These are phyloP conservation scores for Podarcis raffonei DNA, from an alignment of 2,113 vertebrate genomes.

Conservation along the genomic window DNA sequence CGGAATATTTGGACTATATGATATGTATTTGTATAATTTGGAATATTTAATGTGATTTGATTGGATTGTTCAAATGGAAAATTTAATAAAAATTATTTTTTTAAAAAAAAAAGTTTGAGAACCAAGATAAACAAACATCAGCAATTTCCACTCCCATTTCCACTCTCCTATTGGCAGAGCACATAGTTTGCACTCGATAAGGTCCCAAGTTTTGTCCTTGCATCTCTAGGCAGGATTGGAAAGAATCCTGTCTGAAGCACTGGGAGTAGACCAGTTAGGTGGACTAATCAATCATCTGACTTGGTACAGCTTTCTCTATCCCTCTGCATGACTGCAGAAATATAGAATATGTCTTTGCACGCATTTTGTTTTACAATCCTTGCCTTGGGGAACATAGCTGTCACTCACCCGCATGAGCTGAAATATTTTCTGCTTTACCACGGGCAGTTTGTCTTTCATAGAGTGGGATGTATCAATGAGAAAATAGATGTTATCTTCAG, in stretches of 20 bases:
- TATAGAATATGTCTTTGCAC: background rate
- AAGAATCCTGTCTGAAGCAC: background rate
- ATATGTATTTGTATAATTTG: too few species aligned
- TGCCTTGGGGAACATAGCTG: background rate
- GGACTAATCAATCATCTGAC: background rate
- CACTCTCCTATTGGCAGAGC: too few species aligned
- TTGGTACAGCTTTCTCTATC: background rate
- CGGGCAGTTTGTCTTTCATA: constrained; percentile 79
- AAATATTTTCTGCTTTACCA: constrained; percentile 80
- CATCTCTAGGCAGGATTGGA: background rate
- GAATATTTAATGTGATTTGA: too few species aligned
- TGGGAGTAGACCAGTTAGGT: background rate
- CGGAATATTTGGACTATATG: too few species aligned
- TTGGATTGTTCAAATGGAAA: too few species aligned
- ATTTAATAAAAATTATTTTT: too few species aligned
- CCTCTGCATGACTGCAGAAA: background rate
- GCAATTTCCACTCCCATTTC: too few species aligned
- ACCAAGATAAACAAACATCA: too few species aligned
- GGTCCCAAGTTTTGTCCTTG: background rate
- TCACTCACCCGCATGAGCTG: constrained; percentile 77
- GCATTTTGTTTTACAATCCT: background rate
- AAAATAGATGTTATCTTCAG: constrained; percentile 73
- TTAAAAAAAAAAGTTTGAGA: too few species aligned
- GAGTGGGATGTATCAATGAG: constrained; percentile 84
- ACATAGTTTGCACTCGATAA: background rate